Evolutionary conservation across 2,888 invertebrate species (phyloP), one percentile per base, ranked within the genome.

Genomic region (Meloe dianella): DNA sequence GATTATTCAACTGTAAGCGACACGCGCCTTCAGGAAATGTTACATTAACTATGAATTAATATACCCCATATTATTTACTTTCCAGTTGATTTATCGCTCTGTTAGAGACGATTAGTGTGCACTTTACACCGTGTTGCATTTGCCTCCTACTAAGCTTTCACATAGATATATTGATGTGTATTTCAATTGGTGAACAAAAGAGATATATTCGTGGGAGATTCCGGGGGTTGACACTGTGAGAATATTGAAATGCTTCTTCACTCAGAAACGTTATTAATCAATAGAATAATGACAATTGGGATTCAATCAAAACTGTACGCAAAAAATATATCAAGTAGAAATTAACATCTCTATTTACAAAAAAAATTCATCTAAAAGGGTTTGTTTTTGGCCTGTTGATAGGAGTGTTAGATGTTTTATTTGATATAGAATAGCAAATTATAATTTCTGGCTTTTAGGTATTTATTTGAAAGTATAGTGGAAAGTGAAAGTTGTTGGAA

Each of bases 31-130:
- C 54, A 68, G 68, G 67, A 65, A 73, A 74, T 71, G 73, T 74
- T 74, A 69, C 65, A 64, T 63, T 71, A 74, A 74, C 73, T 74
- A 69, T 64, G 65, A 63, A 71, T 73, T 71, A 71, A 73, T 72
- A 73, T 65, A 64, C 66, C 68, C 71, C 65, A 57, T 63, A 64
- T 29, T 69, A 67, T 69, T 71, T 67, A 64, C 68, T 70, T 73
- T 65, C 69, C 69, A 66, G 67, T 70, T 73, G 70, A 71, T 70
- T 73, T 70, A 71, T 69, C 57, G 57, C 62, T n/a, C 62, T 51
- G 61, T 20, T 22, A 65, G 29, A 62, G 64, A 57, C 67, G 63
- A 62, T 62, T 62, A 59, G 24, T 51, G 58, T 29, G 64, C 57
- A 60, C 57, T 66, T 63, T 58, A 67, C 65, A 47, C 47, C 47